Evolutionary conservation across 2,113 vertebrate species (phyloP).

Genomic region (Sylvia atricapilla): DNA sequence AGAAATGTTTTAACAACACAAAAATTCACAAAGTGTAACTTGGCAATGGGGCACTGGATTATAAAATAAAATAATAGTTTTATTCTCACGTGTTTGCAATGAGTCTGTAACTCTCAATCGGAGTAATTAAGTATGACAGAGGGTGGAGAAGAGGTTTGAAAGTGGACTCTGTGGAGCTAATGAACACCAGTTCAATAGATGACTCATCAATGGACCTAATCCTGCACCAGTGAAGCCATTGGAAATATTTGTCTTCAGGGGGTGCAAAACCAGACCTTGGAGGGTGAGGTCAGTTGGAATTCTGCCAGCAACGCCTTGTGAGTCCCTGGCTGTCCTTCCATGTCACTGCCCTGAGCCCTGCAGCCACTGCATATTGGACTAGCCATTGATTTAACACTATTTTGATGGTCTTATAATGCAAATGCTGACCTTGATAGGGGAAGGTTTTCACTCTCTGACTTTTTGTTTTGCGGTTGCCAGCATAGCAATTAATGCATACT

Average conservation of each 20-base stretch:
- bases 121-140: background rate
- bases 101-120: background rate
- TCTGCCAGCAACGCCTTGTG: background rate
- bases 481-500: constrained; percentile 14
- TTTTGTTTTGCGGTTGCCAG: background rate
- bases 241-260: background rate
- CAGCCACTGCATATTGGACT: background rate
- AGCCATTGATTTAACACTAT: background rate
- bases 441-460: background rate
- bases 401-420: background rate
- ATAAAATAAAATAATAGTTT: background rate
- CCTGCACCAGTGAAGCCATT: background rate
- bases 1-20: background rate
- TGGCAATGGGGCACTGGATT: background rate
- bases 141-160: background rate
- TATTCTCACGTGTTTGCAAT: background rate
- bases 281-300: background rate
- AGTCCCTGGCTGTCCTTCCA: background rate
- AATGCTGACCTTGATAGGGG: constrained; percentile 30
- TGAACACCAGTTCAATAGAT: background rate
- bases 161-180: background rate
- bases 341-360: background rate
- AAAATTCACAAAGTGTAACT: background rate
- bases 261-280: background rate
- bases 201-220: background rate